These are phyloP conservation scores for Cuniculus paca DNA, from an alignment of 2,797 vertebrate genomes.

Conservation along the genomic window DNA sequence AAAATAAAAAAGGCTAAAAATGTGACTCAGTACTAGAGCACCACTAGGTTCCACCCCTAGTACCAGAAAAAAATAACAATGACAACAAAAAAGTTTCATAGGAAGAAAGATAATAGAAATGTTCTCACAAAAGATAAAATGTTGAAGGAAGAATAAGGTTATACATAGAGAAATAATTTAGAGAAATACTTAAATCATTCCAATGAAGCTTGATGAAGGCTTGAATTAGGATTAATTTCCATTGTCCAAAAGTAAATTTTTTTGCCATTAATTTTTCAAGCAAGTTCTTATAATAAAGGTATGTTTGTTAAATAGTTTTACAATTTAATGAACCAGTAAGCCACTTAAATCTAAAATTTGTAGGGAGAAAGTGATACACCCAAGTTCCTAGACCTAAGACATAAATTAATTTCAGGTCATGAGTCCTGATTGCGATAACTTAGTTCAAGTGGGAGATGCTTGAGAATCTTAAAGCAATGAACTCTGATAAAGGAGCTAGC, in stretches of 20 bases:
- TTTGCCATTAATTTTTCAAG: conserved; percentile 50
- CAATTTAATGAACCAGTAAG: conserved; percentile 65
- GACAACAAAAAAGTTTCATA: neutral
- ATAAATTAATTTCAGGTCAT: conserved; percentile 72
- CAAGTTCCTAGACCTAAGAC: conserved; percentile 50
- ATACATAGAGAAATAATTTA: neutral
- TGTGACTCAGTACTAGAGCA: neutral
- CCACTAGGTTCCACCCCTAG: neutral
- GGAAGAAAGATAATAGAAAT: neutral
- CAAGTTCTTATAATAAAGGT: neutral
- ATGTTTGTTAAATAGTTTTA: conserved; percentile 50
- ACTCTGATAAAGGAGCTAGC: conserved; percentile 56
- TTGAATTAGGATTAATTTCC: conserved; percentile 42
- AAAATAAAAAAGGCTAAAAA: neutral
- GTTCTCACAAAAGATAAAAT: neutral
- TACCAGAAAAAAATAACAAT: neutral
- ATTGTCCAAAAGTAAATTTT: conserved; percentile 60
- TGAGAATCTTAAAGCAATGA: conserved; percentile 63
- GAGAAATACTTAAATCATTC: conserved; percentile 35
- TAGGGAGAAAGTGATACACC: conserved; percentile 6
- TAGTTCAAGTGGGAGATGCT: conserved; percentile 33
- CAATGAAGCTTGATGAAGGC: neutral
- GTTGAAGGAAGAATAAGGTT: neutral
- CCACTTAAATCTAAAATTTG: conserved; percentile 44
- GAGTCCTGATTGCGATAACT: conserved; percentile 50